Percentiles rank a stretch among this genome's conserved stretches.
Conservation (phyloP, 2,888 invertebrate genomes). For the Euplexia lucipara region DNA sequence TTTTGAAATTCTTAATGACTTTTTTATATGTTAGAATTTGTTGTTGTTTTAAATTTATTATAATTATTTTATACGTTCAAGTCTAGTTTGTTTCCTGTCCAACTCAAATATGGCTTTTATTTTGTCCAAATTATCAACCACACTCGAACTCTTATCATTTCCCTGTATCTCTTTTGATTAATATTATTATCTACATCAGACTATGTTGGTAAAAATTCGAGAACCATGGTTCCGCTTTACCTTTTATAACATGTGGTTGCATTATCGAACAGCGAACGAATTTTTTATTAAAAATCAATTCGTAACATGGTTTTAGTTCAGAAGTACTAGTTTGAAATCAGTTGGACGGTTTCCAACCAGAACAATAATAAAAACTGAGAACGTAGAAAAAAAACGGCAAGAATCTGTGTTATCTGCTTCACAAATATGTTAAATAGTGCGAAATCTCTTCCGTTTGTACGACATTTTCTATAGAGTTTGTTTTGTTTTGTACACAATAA, state of each 20-base stretch:
- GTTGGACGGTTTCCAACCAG: slow-evolving; percentile 56
- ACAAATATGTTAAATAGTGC: slow-evolving; percentile 33
- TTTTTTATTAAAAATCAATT: slow-evolving; percentile 11
- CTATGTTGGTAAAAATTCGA: slow-evolving; percentile 8
- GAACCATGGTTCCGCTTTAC: slow-evolving; percentile 29
- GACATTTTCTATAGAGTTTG: slow-evolving; percentile 24
- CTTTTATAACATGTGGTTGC: slow-evolving; percentile 13
- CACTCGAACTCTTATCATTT: slow-evolving; percentile 30
- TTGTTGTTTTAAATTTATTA: slow-evolving; percentile 15
- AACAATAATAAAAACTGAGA: slow-evolving; percentile 49
- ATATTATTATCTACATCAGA: slow-evolving; percentile 23
- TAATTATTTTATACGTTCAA: slow-evolving; percentile 28
- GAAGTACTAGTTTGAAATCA: slow-evolving; percentile 30
- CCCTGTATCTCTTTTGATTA: slow-evolving; percentile 22
- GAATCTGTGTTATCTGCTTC: slow-evolving; percentile 42
- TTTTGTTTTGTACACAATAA: slow-evolving; percentile 60
- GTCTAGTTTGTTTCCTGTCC: slow-evolving; percentile 42
- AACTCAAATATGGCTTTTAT: slow-evolving; percentile 21
- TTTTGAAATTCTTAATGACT: slow-evolving; percentile 27
- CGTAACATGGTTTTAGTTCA: slow-evolving; percentile 33
- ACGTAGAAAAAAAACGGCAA: slow-evolving; percentile 39
- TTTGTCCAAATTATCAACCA: slow-evolving; percentile 24
- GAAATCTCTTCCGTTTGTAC: slow-evolving; percentile 46
- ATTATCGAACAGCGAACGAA: slow-evolving; percentile 9
- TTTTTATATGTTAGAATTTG: slow-evolving; percentile 24